Base-by-base conservation (phyloP, 1,140 invertebrate species). In the Cotesia typhae region DNA sequence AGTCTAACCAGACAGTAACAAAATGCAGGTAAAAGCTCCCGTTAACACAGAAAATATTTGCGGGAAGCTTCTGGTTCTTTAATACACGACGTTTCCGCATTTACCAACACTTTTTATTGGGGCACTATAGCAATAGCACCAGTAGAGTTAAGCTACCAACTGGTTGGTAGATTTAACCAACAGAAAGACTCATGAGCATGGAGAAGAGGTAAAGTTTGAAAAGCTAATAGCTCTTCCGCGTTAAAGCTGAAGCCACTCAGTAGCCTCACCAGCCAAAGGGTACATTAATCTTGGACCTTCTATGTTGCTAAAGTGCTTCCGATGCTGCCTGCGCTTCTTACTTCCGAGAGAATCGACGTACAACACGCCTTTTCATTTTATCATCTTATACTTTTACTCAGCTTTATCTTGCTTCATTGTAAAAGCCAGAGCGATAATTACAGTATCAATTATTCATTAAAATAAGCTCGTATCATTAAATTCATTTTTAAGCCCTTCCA, bases 171-270 rank as follows among this genome's bases (percentile, higher is more conserved):
- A 28, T 28, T 28, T 28, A 28, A 28, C 28, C 28, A 28, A 28
- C 28, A 28, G 28, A 28, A 28, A 28, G 28, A 28, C 47, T 12
- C 17, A 65, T 36, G 41, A 66, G 61, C 51, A 65, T 65, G 14
- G n/a, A 28, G 17, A 71, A 55, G 41, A 47, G 41, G 41, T 47
- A 47, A 14, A 75, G 38, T 59, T 51, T 65, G 65, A 71, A 71
- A 71, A 75, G 74, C 74, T 75, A 75, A 75, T 75, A 75, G 74
- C 74, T 75, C 74, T 75, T 75, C 72, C 74, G 72, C 74, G 72
- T 75, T 75, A 41, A 67, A 75, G 71, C 61, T 68, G 72, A 75
- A 73, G 71, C 71, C 65, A 73, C 69, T 75, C 59, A 67, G 67
- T 67, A 65, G 63, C 64, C 67, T 55, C 69, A 74, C 66, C 69